Evolutionary conservation across 2,797 vertebrate genomes (phyloP), one percentile per base, ranked within the genome.

Genomic region (Myoxocephalus aenaeus): DNA sequence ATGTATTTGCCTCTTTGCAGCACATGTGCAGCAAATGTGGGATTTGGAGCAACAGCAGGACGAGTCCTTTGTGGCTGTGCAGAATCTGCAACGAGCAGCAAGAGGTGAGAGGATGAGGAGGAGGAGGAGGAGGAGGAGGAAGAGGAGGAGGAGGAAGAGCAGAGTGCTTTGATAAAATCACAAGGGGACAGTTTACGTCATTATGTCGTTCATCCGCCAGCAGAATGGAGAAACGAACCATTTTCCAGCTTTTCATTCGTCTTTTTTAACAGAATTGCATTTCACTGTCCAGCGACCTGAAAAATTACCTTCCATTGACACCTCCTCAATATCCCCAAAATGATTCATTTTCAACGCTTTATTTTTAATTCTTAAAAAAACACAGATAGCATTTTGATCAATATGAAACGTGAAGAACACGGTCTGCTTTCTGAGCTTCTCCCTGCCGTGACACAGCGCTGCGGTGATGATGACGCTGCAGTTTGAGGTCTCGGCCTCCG

Each of bases 11-110:
- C 8, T 81, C 17, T 79, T 51, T 79, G 42, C 94, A 99, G 98
- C 96, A 97, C 0, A 96, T 98, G 87, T 99, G 98, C 88, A 97
- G 93, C 85, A 96, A 96, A 80, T 99, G 98, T 3, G 97, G 97
- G 6, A 93, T 96, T 72, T 92, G 94, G 83, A 96, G 91, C 74
- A 96, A 95, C 94, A 96, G 92, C 86, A 92, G 95, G 18, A 95
- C 92, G 0, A 91, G 92, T 34, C 85, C 97, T 0, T 78, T 93
- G 86, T 98, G 97, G 97, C 94, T 99, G 48, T 99, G 98, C 92
- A 96, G 96, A 88, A 98, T 99, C 93, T 99, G 98, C 95, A 95
- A 92, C 0, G 98, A 99, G 79, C 96, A 99, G 77, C 93, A 96
- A 70, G 98, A 99, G 97, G 98, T 99, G 87, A 96, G 86, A 32